phyloP scores from a whole-genome alignment of 92 coral and sea anemone genomes.

The Paragorgia papillata region DNA sequence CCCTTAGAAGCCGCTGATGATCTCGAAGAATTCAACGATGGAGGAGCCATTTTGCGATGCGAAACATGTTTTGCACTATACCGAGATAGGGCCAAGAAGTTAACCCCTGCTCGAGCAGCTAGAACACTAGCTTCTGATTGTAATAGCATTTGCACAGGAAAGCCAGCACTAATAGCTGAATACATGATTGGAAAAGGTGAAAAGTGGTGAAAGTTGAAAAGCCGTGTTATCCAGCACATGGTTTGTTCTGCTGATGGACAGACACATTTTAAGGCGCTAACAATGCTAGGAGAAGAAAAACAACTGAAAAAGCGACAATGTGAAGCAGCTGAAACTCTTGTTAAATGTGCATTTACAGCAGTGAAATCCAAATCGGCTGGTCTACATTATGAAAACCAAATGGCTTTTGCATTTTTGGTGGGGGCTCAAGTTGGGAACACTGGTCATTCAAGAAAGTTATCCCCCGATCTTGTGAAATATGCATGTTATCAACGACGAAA shows the following conservation, averaged over 20 bases:
- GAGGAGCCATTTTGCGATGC: constrained; percentile 7
- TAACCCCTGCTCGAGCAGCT: constrained; percentile 21
- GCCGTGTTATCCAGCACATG: constrained; percentile 18
- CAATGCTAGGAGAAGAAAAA: constrained; percentile 6
- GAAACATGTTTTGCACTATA: constrained; percentile 9
- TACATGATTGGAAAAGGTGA: constrained; percentile 5
- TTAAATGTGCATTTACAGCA: constrained; percentile 16
- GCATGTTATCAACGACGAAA: constrained; percentile 8
- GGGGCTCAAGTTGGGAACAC: not conserved
- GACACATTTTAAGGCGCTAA: constrained; percentile 24
- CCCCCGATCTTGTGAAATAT: constrained; percentile 3
- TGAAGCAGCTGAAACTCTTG: constrained; percentile 13
- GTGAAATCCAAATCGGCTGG: constrained; percentile 15
- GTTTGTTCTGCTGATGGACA: constrained; percentile 19
- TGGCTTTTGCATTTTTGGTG: constrained; percentile 9
- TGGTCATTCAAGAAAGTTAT: constrained; percentile 10
- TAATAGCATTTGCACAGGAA: constrained; percentile 4
- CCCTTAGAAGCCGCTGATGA: not conserved
- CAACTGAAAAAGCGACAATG: not conserved
- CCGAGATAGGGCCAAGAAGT: not conserved
- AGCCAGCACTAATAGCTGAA: not conserved
- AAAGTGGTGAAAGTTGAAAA: constrained; percentile 28
- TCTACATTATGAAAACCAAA: not conserved
- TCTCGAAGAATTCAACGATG: constrained; percentile 3
- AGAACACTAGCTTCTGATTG: constrained; percentile 7